These are phyloP conservation scores for Meteorus sp. DNA, from an alignment of 1,140 invertebrate genomes.

Conservation along the genomic window DNA sequence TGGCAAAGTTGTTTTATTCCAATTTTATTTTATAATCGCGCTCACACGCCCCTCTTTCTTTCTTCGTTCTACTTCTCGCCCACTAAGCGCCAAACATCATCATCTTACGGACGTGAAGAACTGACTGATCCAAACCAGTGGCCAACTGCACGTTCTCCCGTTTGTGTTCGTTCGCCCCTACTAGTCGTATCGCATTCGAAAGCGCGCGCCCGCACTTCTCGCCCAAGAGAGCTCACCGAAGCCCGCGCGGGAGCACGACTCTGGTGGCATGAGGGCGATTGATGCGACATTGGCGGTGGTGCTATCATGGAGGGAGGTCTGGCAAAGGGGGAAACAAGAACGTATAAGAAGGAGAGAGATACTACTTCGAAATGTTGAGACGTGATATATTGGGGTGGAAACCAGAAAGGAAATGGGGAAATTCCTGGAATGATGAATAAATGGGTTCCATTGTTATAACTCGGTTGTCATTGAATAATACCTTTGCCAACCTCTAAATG, in stretches of 20 bases:
- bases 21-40: not conserved
- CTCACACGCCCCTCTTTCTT: too few relatives aligned
- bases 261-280: not conserved
- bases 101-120: not conserved
- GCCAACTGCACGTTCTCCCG: constrained; percentile 13
- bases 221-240: not conserved
- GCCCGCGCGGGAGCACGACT: constrained; percentile 6
- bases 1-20: not conserved
- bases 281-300: too few relatives aligned
- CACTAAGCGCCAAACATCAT: not conserved
- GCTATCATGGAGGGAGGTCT: too few relatives aligned
- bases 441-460: too few relatives aligned
- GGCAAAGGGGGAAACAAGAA: not conserved
- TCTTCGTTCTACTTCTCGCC: not conserved
- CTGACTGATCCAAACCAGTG: not conserved
- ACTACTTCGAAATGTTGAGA: too few relatives aligned
- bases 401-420: too few relatives aligned
- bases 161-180: constrained; percentile 20
- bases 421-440: too few relatives aligned
- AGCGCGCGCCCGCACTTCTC: constrained; percentile 11
- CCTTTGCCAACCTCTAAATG: too few relatives aligned
- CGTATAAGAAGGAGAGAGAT: not conserved
- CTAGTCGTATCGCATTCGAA: constrained; percentile 24
- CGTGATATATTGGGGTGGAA: too few relatives aligned
- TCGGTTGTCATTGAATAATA: too few relatives aligned